Conservation (phyloP, 2,888 invertebrate genomes). For the Melipona beecheii region DNA sequence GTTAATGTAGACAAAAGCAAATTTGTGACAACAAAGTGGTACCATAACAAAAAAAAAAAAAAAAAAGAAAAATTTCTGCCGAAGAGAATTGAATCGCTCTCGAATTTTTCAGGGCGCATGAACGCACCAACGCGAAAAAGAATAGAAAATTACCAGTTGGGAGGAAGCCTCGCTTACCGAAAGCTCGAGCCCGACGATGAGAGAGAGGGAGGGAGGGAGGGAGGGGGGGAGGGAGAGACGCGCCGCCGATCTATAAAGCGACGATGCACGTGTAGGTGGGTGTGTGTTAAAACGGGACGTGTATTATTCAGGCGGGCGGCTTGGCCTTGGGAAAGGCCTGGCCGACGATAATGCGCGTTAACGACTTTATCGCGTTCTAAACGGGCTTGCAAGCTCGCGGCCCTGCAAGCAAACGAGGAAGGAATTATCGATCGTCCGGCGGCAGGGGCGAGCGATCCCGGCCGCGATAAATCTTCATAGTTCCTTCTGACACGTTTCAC, state of each 20-base stretch:
- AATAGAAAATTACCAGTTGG: too few relatives aligned
- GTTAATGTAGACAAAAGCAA: too few relatives aligned
- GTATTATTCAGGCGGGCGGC: constrained; percentile 67
- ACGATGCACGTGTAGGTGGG: background rate
- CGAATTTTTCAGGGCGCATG: too few relatives aligned
- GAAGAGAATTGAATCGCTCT: too few relatives aligned
- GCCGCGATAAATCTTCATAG: constrained; percentile 71
- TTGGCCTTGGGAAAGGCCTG: constrained; percentile 67
- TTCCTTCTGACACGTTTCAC: constrained; percentile 72
- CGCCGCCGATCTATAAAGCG: constrained; percentile 25
- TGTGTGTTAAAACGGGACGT: constrained; percentile 55
- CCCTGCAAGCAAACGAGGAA: constrained; percentile 71
- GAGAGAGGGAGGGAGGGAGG: too few relatives aligned
- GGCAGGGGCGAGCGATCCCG: constrained; percentile 65
- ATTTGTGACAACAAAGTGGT: too few relatives aligned
- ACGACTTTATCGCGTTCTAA: constrained; percentile 74
- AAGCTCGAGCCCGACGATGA: constrained; percentile 12
- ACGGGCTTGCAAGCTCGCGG: constrained; percentile 71
- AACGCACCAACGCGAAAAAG: too few relatives aligned
- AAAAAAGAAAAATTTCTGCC: too few relatives aligned
- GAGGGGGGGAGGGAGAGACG: background rate
- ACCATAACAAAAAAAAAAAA: too few relatives aligned
- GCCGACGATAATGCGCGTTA: constrained; percentile 72
- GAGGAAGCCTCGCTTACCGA: constrained; percentile 34
- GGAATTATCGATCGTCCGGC: constrained; percentile 69